Evolutionary conservation across 2,113 vertebrate genomes (phyloP).

Genomic region (Chaetorhynchus papuensis): DNA sequence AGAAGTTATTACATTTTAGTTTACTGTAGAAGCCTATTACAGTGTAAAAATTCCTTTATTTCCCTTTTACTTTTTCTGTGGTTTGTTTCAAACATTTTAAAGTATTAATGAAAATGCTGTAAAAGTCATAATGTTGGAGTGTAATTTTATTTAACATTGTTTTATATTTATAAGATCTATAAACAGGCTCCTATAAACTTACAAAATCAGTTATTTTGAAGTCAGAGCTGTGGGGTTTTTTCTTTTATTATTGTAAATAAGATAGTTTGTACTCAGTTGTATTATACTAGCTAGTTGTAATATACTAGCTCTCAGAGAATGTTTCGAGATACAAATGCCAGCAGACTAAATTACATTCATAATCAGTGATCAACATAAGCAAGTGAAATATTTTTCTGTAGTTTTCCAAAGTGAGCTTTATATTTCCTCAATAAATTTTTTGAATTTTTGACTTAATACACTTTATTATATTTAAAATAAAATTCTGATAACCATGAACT

Average conservation of each 20-base stretch:
- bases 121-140: conserved; percentile 2
- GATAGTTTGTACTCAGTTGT: neutral
- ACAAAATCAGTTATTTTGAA: neutral
- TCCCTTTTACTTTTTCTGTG: neutral
- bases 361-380: neutral
- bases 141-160: conserved; percentile 17
- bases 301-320: neutral
- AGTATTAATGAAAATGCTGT: conserved; percentile 24
- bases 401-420: neutral
- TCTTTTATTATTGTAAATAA: neutral
- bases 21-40: neutral
- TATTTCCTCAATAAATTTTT: neutral
- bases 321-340: neutral
- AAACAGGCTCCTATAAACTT: conserved; percentile 9
- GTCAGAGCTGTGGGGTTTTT: neutral
- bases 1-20: neutral
- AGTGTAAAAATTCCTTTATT: neutral
- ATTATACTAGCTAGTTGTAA: neutral
- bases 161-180: neutral
- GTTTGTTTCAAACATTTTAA: conserved; percentile 25
- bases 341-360: neutral
- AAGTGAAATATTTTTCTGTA: neutral
- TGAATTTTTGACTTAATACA: neutral
- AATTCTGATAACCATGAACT: neutral
- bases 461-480: neutral